Evolutionary conservation across 2,888 invertebrate species (phyloP).

Genomic region (Gastrophysa polygoni): DNA sequence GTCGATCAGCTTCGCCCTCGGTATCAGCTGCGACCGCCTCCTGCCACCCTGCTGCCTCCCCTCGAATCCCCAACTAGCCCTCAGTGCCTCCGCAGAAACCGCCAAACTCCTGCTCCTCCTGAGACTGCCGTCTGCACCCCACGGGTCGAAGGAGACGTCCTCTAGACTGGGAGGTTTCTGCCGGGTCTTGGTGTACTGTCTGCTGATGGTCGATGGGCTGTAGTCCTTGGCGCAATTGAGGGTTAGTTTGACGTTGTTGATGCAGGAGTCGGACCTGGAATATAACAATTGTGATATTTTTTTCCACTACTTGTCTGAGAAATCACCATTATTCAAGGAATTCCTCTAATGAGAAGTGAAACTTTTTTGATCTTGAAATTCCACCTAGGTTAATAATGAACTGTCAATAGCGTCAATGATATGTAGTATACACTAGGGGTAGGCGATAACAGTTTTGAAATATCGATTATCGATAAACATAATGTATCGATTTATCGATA

Average conservation of each 20-base stretch:
- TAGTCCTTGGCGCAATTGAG: constrained; percentile 46
- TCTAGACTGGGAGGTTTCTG: constrained; percentile 49
- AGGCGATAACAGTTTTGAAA: too few species aligned
- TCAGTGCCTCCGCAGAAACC: constrained; percentile 69
- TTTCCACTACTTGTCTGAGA: too few species aligned
- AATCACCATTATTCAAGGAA: too few species aligned
- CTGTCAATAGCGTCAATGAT: too few species aligned
- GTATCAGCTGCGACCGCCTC: constrained; percentile 75
- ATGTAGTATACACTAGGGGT: too few species aligned
- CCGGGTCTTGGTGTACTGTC: constrained; percentile 20
- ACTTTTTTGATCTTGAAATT: too few species aligned
- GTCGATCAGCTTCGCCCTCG: constrained; percentile 79
- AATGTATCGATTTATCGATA: too few species aligned
- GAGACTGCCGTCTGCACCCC: constrained; percentile 43
- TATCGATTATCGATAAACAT: too few species aligned
- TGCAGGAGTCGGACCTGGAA: constrained; percentile 54
- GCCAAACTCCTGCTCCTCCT: constrained; percentile 48
- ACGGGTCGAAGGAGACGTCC: constrained; percentile 53
- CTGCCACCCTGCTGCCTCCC: constrained; percentile 57
- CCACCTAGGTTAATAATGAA: too few species aligned
- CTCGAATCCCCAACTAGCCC: constrained; percentile 64
- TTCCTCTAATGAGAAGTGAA: too few species aligned
- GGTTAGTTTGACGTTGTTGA: constrained; percentile 53
- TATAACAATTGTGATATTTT: too few species aligned
- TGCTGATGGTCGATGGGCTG: constrained; percentile 28